Evolutionary conservation across 1,140 invertebrate genomes (phyloP).

Genomic region (Amyelois transitella): DNA sequence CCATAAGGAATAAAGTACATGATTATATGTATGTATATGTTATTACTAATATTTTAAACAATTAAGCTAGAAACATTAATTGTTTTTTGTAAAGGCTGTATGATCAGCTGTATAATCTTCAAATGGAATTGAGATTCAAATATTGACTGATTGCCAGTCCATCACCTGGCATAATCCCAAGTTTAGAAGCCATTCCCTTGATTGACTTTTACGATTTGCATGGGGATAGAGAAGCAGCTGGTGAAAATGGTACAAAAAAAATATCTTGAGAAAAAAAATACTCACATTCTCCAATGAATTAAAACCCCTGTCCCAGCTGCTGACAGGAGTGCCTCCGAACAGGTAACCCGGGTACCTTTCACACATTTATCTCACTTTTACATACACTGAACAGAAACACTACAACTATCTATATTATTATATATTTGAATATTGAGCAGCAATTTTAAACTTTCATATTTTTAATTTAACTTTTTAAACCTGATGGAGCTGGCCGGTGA

Average conservation of each 20-base stretch:
- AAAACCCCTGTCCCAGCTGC: constrained; percentile 66
- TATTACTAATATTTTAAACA: too few species aligned
- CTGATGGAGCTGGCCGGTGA: not conserved
- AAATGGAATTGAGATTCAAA: too few species aligned
- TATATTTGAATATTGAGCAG: constrained; percentile 43
- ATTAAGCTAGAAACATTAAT: too few species aligned
- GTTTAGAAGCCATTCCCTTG: too few species aligned
- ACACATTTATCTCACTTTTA: constrained; percentile 54
- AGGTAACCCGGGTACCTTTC: constrained; percentile 60
- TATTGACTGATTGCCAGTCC: too few species aligned
- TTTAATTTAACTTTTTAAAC: not conserved
- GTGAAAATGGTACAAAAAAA: constrained; percentile 1
- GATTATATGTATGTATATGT: too few species aligned
- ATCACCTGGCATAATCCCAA: too few species aligned
- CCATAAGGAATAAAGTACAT: too few species aligned
- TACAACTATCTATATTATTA: constrained; percentile 15
- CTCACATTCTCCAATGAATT: constrained; percentile 67
- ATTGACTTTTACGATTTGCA: too few species aligned
- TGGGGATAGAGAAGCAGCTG: too few species aligned
- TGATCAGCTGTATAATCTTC: too few species aligned
- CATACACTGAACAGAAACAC: constrained; percentile 20
- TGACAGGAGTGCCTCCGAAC: constrained; percentile 62
- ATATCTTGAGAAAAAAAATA: constrained; percentile 12
- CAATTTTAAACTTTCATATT: constrained; percentile 27
- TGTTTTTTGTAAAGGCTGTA: too few species aligned